Base-by-base conservation (phyloP, 2,113 vertebrate genomes). In the Lophius piscatorius region DNA sequence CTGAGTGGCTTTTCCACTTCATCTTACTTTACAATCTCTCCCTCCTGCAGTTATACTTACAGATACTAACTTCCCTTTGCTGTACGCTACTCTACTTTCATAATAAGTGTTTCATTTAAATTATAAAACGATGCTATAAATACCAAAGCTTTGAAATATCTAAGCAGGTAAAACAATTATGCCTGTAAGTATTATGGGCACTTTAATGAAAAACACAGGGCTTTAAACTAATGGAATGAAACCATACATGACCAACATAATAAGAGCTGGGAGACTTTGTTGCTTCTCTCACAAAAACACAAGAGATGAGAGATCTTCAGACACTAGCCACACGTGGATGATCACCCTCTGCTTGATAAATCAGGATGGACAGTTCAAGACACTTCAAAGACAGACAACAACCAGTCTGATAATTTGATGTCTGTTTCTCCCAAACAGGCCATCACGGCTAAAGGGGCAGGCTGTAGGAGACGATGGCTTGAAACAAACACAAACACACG, bases 351-450 rank as follows among this genome's bases (percentile, higher is more conserved):
- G 73, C 76, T 74, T 84, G 88, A 89, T 77, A 83, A 83, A 89
- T 83, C 41, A 18, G 83, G 71, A 81, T 12, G 58, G 88, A 88
- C 88, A 89, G 83, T 81, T 83, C 83, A 83, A 84, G 76, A 87
- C 83, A 84, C 83, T 87, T 87, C 80, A 88, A 89, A 86, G 78
- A 74, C 84, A 80, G 81, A 81, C 79, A 66, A 74, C 63, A 41
- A 83, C 84, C 81, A 78, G 79, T 79, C 84, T 82, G 81, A 88
- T 87, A 82, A 90, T 90, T 87, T 86, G 79, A 85, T 81, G 74
- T 87, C 83, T 80, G 83, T 52, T 76, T 84, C 83, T 82, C 78
- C 77, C 80, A 87, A 87, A 88, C 83, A 80, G 86, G 80, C 85
- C 80, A 81, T 85, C 80, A 77, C 54, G 20, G 70, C 86, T 84